Percentiles rank a stretch among this genome's conserved stretches.
These are phyloP conservation scores for Unio pictorum DNA, from an alignment of 2,888 invertebrate genomes.

Conservation along the genomic window DNA sequence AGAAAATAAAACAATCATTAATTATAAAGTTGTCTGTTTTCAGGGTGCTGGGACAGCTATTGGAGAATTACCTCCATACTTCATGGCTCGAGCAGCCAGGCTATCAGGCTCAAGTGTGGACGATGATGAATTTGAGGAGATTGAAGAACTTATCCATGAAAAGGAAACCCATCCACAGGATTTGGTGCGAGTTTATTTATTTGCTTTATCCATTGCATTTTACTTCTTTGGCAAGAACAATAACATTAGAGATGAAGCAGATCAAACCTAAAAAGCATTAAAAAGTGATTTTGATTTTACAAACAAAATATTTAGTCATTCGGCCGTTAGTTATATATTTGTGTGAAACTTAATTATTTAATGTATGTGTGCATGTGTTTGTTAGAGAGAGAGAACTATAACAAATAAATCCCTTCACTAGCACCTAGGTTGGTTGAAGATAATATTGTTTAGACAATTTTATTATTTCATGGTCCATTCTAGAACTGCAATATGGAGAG, in stretches of 20 bases:
- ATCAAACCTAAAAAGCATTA: background rate
- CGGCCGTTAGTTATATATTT: too few species aligned
- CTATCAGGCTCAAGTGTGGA: constrained; percentile 74
- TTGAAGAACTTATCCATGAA: constrained; percentile 67
- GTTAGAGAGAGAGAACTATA: too few species aligned
- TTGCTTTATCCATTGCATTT: background rate
- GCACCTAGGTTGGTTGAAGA: background rate
- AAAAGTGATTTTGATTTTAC: background rate
- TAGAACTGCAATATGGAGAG: too few species aligned
- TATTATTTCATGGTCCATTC: too few species aligned
- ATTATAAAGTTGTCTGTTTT: background rate
- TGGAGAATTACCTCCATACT: constrained; percentile 99
- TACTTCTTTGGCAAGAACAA: background rate
- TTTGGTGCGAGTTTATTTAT: constrained; percentile 60
- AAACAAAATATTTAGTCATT: too few species aligned
- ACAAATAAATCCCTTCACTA: too few species aligned
- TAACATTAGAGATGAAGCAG: background rate
- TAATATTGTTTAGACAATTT: background rate
- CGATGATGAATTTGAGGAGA: constrained; percentile 70
- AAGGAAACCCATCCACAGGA: constrained; percentile 74
- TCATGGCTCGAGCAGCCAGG: constrained; percentile 93
- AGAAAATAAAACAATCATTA: too few species aligned
- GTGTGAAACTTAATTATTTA: too few species aligned
- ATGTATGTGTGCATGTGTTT: too few species aligned
- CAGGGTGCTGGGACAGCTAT: constrained; percentile 87